Base-by-base conservation (phyloP, 1,140 invertebrate species). In the Drosophila burlai region DNA sequence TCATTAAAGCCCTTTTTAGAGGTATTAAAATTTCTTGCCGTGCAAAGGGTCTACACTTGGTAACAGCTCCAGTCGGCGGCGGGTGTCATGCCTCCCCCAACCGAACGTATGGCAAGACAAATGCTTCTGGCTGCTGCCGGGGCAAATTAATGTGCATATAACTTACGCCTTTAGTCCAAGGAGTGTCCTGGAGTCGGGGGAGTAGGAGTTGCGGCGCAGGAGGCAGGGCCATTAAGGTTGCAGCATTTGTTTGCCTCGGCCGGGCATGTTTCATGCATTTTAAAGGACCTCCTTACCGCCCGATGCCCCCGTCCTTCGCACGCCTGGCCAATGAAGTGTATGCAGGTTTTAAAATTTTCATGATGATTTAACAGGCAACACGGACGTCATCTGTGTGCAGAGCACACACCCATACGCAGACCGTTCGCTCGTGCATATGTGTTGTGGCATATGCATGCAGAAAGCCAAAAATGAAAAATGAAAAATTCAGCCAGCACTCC, bases 101-200 rank as follows among this genome's bases (percentile, higher is more conserved):
- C 47, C 49, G 36, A 62, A 79, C 71, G 81, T 80, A 74, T 76
- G 85, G 83, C 66, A 78, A 87, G 83, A 87, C 84, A 87, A 87
- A 87, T 87, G 83, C 83, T 75, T 50, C 38, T 73, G 76, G 84
- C 80, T 87, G 83, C 76, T 83, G 84, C 76, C 81, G 80, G 57
- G 63, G 43, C 68, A 87, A 87, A 87, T 87, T 87, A 87, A 87
- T 87, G 80, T 87, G 84, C 83, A 89, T 87, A 87, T 87, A 87
- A 87, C 83, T 87, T 87, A 87, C 73, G 81, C 80, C 86, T 87
- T 86, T 76, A 83, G 64, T 46, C 59, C 50, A 59, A 67, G 40
- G 36, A 81, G 47, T 46, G 55, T 29, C 38, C 29, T 11, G 47
- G 47, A 59, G 26, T 40, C 10, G 46, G 18, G 52, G 43, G 47